Evolutionary conservation across 2,888 invertebrate species (phyloP).

Genomic region (Charanyca ferruginea): DNA sequence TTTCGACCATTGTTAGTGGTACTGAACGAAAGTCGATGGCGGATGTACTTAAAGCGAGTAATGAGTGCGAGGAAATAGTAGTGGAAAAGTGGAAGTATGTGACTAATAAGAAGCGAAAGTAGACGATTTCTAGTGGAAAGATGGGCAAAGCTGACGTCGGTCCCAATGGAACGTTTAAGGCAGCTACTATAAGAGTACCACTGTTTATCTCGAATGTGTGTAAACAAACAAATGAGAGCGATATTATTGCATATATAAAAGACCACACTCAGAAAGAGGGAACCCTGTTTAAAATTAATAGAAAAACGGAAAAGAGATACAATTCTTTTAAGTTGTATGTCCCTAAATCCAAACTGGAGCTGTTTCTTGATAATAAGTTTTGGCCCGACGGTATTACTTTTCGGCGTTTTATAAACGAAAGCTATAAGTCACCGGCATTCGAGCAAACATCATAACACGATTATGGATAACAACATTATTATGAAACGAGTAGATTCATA

Average conservation of each 20-base stretch:
- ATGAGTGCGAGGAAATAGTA: background rate
- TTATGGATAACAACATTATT: background rate
- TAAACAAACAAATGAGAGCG: conserved; percentile 5
- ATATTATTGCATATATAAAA: conserved; percentile 7
- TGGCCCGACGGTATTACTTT: background rate
- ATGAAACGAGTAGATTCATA: conserved; percentile 6
- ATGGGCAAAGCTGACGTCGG: conserved; percentile 2
- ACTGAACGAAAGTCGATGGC: conserved; percentile 6
- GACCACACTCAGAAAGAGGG: conserved; percentile 1
- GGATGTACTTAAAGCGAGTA: conserved; percentile 1
- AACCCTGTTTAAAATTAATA: conserved; percentile 3
- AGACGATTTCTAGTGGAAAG: background rate
- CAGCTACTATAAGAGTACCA: conserved; percentile 1
- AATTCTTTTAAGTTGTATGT: conserved; percentile 12
- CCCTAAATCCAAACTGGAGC: conserved; percentile 6
- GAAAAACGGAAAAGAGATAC: conserved; percentile 5
- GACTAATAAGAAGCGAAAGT: background rate
- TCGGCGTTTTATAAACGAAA: conserved; percentile 3
- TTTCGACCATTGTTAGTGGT: background rate
- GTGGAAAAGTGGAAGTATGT: conserved; percentile 2
- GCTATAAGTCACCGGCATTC: background rate
- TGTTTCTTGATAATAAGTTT: too few relatives aligned
- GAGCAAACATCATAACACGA: background rate
- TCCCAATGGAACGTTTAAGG: conserved; percentile 8
- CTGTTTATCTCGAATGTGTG: conserved; percentile 2